Evolutionary conservation across 37 sponge, comb jelly and placozoan species (phyloP).

Genomic region (Mnemiopsis leidyi): DNA sequence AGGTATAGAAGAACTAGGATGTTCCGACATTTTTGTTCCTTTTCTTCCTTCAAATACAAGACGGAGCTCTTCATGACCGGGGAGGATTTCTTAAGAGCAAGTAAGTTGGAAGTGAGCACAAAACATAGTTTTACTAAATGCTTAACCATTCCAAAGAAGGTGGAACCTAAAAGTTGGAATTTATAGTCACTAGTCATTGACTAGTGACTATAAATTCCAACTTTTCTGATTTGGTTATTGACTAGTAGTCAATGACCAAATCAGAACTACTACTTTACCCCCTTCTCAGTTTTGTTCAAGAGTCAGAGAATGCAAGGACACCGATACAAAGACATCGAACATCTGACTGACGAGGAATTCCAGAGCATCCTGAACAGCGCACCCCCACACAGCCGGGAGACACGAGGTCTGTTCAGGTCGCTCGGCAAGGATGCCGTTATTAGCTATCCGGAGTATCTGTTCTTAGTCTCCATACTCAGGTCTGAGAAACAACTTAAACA

Average conservation of each 20-base stretch:
- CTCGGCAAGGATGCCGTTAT: conserved; percentile 37
- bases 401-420: not conserved
- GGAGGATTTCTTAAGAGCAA: conserved; percentile 32
- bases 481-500: too few species aligned
- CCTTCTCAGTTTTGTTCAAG: conserved; percentile 30
- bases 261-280: not conserved
- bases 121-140: too few species aligned
- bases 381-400: not conserved
- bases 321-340: not conserved
- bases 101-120: not conserved
- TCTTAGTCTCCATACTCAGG: conserved; percentile 63
- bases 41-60: conserved; percentile 36
- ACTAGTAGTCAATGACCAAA: too few species aligned
- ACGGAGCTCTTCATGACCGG: conserved; percentile 55
- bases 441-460: conserved; percentile 55
- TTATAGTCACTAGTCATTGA: too few species aligned
- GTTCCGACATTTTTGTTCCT: conserved; percentile 61
- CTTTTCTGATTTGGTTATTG: too few species aligned
- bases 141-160: too few species aligned
- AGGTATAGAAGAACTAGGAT: conserved; percentile 19
- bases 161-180: too few species aligned
- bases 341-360: not conserved
- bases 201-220: too few species aligned
- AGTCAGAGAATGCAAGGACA: not conserved
- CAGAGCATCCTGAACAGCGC: not conserved